phyloP scores from a whole-genome alignment of 2,113 vertebrate species.

The Tiliqua scincoides region DNA sequence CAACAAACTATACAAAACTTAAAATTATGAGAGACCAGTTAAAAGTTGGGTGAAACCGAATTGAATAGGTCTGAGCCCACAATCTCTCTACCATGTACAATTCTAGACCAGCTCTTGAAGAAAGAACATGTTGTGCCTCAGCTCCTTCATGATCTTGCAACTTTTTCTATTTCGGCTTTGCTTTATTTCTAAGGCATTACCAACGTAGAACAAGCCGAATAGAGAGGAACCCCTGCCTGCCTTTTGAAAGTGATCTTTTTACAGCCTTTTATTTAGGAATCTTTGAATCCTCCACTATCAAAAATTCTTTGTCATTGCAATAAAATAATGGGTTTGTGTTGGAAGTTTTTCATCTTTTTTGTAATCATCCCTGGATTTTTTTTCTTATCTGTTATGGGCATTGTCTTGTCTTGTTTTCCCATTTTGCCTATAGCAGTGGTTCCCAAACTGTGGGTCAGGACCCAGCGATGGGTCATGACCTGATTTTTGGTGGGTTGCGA shows the following conservation, averaged over 20 bases:
- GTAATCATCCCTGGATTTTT: not conserved
- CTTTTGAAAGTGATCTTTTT: slow-evolving; percentile 27
- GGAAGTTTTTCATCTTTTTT: not conserved
- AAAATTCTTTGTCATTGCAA: not conserved
- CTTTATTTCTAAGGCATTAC: slow-evolving; percentile 15
- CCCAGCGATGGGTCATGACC: too few relatives aligned
- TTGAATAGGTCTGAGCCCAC: too few relatives aligned
- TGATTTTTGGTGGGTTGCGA: not conserved
- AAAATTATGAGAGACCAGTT: too few relatives aligned
- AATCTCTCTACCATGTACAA: too few relatives aligned
- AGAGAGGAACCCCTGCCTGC: not conserved
- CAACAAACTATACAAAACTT: too few relatives aligned
- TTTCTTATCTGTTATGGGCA: not conserved
- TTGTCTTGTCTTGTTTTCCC: not conserved
- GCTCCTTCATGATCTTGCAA: not conserved
- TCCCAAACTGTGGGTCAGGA: too few relatives aligned
- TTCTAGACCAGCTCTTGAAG: not conserved
- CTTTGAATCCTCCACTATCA: not conserved
- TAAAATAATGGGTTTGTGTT: not conserved
- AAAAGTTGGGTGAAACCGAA: too few relatives aligned
- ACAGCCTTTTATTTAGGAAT: slow-evolving; percentile 6
- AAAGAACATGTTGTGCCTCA: not conserved
- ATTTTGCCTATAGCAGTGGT: not conserved
- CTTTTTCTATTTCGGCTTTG: slow-evolving; percentile 19
- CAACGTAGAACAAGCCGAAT: not conserved